Conservation (phyloP, 2,888 invertebrate genomes). For the Eristalis tenax region DNA sequence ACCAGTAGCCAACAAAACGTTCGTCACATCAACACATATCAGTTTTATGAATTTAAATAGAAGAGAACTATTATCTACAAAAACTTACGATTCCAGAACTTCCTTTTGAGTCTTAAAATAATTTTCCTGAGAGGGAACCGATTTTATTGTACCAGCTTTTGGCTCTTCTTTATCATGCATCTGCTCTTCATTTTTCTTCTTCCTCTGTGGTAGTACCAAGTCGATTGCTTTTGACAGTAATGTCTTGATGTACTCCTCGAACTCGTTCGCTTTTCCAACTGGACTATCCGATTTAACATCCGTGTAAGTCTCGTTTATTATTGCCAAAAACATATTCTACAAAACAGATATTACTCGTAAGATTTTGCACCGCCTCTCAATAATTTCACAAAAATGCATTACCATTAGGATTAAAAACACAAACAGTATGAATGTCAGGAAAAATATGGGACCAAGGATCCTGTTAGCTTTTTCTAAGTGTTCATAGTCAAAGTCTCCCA, state of each 20-base stretch:
- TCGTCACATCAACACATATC: too few species aligned
- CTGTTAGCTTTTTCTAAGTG: not conserved
- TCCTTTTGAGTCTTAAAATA: not conserved
- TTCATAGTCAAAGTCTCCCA: conserved; percentile 50
- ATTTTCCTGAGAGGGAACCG: not conserved
- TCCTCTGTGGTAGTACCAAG: not conserved
- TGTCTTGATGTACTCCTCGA: not conserved
- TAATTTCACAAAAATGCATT: not conserved
- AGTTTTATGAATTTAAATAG: not conserved
- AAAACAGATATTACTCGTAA: not conserved
- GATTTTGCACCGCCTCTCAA: not conserved
- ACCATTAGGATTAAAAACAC: conserved; percentile 71
- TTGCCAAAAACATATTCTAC: conserved; percentile 65
- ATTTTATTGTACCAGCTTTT: not conserved
- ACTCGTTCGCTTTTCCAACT: not conserved
- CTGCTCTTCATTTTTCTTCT: not conserved
- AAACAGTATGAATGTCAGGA: conserved; percentile 58
- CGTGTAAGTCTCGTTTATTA: conserved; percentile 67
- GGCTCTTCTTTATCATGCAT: too few species aligned
- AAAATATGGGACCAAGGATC: conserved; percentile 46
- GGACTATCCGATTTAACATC: conserved; percentile 29
- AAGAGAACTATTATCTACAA: not conserved
- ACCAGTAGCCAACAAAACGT: too few species aligned
- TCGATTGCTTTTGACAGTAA: not conserved
- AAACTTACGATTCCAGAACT: conserved; percentile 17